phyloP scores from a whole-genome alignment of 2,797 vertebrate species.

The Megalops cyprinoides region DNA sequence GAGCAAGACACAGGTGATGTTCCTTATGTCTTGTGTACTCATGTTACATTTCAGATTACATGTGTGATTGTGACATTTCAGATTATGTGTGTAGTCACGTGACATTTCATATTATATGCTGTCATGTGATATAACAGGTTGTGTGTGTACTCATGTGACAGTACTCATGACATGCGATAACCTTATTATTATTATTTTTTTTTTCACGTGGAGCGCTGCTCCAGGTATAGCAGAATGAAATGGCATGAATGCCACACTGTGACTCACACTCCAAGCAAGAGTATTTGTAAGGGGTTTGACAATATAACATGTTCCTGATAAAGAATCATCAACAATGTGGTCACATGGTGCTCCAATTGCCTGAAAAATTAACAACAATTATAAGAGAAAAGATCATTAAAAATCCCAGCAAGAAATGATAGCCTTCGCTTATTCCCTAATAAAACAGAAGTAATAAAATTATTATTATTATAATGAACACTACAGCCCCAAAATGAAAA shows the following conservation, averaged over 20 bases:
- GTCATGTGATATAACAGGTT: background rate
- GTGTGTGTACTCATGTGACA: background rate
- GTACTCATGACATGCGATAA: background rate
- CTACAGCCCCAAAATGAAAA: constrained; percentile 48
- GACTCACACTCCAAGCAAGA: background rate
- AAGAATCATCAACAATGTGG: background rate
- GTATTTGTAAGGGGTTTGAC: background rate
- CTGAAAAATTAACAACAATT: constrained; percentile 55
- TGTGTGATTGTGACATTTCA: too few species aligned
- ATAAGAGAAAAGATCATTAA: constrained; percentile 10
- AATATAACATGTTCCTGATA: background rate
- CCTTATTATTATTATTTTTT: background rate
- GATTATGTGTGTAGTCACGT: too few species aligned
- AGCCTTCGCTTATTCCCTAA: constrained; percentile 45
- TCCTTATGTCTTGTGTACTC: background rate
- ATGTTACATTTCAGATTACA: background rate
- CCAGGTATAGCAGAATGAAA: background rate
- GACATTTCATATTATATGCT: background rate
- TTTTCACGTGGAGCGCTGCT: background rate
- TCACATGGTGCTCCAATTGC: constrained; percentile 30
- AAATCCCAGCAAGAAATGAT: constrained; percentile 24
- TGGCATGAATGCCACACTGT: background rate
- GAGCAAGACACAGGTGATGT: background rate
- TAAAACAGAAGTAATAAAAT: constrained; percentile 49
- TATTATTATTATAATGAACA: background rate